These are phyloP conservation scores for Agrypnus murinus DNA, from an alignment of 2,888 invertebrate genomes.

Conservation along the genomic window DNA sequence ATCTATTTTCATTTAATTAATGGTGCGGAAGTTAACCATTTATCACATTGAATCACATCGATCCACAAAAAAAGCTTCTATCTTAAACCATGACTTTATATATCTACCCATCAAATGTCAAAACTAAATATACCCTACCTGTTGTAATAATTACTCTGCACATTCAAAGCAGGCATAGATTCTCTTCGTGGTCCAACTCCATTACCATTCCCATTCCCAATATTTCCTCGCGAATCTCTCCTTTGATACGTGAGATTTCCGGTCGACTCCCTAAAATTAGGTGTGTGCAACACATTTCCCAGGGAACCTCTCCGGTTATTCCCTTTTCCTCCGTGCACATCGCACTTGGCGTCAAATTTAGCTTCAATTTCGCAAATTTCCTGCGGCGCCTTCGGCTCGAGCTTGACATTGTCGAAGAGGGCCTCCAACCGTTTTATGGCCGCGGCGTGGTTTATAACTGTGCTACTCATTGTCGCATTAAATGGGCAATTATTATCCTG, in stretches of 20 bases:
- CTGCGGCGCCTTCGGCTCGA: slow-evolving; percentile 70
- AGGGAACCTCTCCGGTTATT: slow-evolving; percentile 75
- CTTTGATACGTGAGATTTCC: slow-evolving; percentile 42
- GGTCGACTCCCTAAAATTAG: slow-evolving; percentile 56
- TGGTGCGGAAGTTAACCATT: too few species aligned
- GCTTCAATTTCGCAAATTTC: slow-evolving; percentile 72
- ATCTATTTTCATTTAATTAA: too few species aligned
- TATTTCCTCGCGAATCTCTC: slow-evolving; percentile 64
- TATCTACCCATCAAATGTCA: too few species aligned
- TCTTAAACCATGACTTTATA: too few species aligned
- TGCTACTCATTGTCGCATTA: slow-evolving; percentile 25
- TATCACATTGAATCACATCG: too few species aligned
- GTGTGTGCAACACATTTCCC: slow-evolving; percentile 74
- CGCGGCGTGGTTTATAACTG: slow-evolving; percentile 76
- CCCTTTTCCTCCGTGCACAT: slow-evolving; percentile 79
- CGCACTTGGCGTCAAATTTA: slow-evolving; percentile 79
- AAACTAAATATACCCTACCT: too few species aligned
- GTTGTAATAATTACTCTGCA: slow-evolving; percentile 59
- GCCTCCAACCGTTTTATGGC: slow-evolving; percentile 83
- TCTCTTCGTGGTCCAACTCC: slow-evolving; percentile 71
- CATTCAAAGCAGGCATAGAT: slow-evolving; percentile 70
- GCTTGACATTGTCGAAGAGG: slow-evolving; percentile 79
- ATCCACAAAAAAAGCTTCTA: too few species aligned
- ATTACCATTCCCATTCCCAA: slow-evolving; percentile 71
- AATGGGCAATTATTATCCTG: background rate